Base-by-base conservation (phyloP, 2,113 vertebrate genomes). In the Empidonax alnorum region DNA sequence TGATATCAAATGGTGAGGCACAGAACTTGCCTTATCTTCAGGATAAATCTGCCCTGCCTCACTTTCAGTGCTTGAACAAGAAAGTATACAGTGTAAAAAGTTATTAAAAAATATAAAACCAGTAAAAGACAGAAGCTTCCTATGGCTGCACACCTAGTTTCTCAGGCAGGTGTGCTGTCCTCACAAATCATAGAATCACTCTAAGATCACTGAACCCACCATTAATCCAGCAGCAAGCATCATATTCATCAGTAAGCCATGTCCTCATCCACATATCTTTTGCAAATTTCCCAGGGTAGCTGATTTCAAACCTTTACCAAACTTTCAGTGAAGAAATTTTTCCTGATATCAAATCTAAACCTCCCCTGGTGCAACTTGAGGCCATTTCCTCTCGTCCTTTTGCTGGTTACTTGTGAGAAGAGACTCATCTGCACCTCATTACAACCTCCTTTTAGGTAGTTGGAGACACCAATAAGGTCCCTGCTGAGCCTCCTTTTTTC, bases 1-100 rank as follows among this genome's bases (percentile, higher is more conserved):
- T 0, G 0, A 28, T 14, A 11, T 9, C 52, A 52, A 67, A 67
- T 14, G 6, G 14, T 0, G 0, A 39, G 22, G 22, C 35, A 37
- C 4, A 20, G 73, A 82, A 39, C 14, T 50, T 18, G 3, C n/a
- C 55, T 78, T n/a, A 27, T 11, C 27, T 35, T 78, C 30, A 21
- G 47, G 31, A 15, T 21, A 7, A 31, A 59, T 39, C 31, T 44
- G 10, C 35, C 23, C 33, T 7, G 4, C 21, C 52, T 83, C 33
- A 50, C 5, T 76, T 68, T 53, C 27, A 44, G 35, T 13, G 31
- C 8, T 52, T 84, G 10, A 74, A 49, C 37, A 47, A 76, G n/a
- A 23, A 76, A 44, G 8, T 10, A 49, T 2, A 23, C 4, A 2
- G 17, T 22, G 9, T 63, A 49, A 63, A 37, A 53, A 35, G 31